A percentile compares a stretch with the other conserved stretches of the same genome.
Conservation (phyloP, 35 echinoderm and acorn worm genomes). For the Apostichopus japonicus region DNA sequence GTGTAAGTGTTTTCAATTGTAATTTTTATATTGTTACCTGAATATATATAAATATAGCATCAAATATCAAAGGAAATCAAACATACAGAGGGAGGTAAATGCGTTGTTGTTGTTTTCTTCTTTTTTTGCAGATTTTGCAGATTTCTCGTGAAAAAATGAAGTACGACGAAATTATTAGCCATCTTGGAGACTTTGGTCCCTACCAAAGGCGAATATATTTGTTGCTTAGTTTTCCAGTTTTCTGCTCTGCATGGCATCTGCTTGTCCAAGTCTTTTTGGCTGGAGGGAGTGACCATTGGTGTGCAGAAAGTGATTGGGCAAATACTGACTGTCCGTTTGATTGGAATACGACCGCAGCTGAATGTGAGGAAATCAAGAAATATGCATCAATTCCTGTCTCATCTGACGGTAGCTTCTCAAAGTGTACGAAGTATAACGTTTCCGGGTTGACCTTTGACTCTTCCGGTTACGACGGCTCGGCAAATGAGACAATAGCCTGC, state of each 20-base stretch:
- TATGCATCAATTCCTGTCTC: not conserved
- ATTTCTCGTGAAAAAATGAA: constrained; percentile 16
- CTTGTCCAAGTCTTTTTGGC: constrained; percentile 47
- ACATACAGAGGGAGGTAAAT: too few relatives aligned
- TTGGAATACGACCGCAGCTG: constrained; percentile 10
- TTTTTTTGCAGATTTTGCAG: not conserved
- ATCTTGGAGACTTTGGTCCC: constrained; percentile 53
- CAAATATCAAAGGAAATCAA: too few relatives aligned
- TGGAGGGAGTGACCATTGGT: constrained; percentile 42
- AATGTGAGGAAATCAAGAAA: constrained; percentile 21
- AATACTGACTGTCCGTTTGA: not conserved
- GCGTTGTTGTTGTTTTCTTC: too few relatives aligned
- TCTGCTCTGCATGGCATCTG: constrained; percentile 37
- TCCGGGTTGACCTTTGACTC: not conserved
- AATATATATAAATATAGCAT: too few relatives aligned
- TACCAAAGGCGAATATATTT: constrained; percentile 27
- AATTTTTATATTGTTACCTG: too few relatives aligned
- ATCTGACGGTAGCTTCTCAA: not conserved
- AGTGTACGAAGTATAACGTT: constrained; percentile 22
- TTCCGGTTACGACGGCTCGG: not conserved
- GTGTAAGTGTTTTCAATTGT: too few relatives aligned
- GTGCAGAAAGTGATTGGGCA: not conserved
- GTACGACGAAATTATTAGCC: constrained; percentile 49
- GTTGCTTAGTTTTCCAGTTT: constrained; percentile 16
- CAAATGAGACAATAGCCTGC: constrained; percentile 3